phyloP scores from a whole-genome alignment of 2,113 vertebrate genomes.

The Empidonax traillii region DNA sequence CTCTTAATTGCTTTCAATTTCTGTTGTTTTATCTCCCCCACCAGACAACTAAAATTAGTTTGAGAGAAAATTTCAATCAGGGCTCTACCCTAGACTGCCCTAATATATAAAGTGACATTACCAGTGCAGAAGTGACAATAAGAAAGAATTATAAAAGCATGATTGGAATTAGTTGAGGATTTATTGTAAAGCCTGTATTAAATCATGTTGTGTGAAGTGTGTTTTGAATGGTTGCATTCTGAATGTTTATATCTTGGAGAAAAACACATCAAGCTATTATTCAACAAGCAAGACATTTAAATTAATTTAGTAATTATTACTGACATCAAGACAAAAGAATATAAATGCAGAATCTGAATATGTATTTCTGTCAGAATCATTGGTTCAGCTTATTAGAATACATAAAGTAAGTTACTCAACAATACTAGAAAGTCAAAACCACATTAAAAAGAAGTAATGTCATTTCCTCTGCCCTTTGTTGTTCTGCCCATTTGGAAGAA shows the following conservation, averaged over 20 bases:
- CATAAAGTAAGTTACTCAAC: neutral
- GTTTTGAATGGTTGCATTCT: constrained; percentile 23
- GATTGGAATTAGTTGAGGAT: neutral
- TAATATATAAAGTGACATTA: neutral
- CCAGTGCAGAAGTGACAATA: neutral
- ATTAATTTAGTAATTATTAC: constrained; percentile 15
- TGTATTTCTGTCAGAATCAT: neutral
- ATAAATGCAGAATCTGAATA: neutral
- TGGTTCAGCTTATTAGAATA: neutral
- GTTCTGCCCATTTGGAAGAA: neutral
- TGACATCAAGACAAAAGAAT: neutral
- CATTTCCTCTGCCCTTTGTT: neutral
- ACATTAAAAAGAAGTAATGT: neutral
- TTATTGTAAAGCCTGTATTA: neutral
- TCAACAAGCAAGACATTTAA: neutral
- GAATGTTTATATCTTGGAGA: constrained; percentile 7
- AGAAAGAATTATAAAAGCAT: neutral
- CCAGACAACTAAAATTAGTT: neutral
- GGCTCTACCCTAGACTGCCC: neutral
- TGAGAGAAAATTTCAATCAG: neutral
- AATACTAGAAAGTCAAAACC: neutral
- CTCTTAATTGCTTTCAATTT: neutral
- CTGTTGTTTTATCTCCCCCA: neutral
- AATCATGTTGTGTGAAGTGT: neutral
- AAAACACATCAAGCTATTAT: constrained; percentile 7